Evolutionary conservation across 2,888 invertebrate species (phyloP).

Genomic region (Microplitis deprimator): DNA sequence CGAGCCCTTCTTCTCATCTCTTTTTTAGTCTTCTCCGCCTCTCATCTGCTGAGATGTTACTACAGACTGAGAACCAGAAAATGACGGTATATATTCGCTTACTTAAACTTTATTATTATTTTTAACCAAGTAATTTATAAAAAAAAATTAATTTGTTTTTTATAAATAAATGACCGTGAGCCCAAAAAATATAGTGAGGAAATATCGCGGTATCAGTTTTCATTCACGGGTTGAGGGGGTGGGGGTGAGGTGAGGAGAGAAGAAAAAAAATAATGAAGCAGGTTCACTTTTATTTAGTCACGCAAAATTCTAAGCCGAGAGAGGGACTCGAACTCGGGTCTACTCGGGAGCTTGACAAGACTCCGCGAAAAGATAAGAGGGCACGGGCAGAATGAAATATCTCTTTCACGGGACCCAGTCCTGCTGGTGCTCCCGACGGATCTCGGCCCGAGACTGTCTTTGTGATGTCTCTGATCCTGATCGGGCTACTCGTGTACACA

Average conservation of each 20-base stretch:
- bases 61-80: constrained; percentile 8
- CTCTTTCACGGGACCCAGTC: constrained; percentile 55
- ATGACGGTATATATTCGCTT: constrained; percentile 13
- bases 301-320: constrained; percentile 40
- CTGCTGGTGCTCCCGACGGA: constrained; percentile 42
- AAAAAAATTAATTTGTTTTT: background rate
- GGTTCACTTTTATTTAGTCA: constrained; percentile 26
- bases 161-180: background rate
- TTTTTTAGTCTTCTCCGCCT: constrained; percentile 23
- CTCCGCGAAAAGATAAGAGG: constrained; percentile 54
- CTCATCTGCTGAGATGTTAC: background rate
- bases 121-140: background rate
- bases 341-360: constrained; percentile 45
- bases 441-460: constrained; percentile 29
- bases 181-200: background rate
- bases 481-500: constrained; percentile 51
- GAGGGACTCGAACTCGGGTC: constrained; percentile 40
- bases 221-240: background rate
- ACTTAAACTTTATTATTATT: background rate
- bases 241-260: background rate
- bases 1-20: constrained; percentile 21
- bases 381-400: constrained; percentile 63
- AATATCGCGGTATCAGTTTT: constrained; percentile 28
- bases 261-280: constrained; percentile 16
- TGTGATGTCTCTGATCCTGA: constrained; percentile 30